Evolutionary conservation across 2,888 invertebrate species (phyloP), one percentile per base, ranked within the genome.

Genomic region (Nesidiocoris tenuis): DNA sequence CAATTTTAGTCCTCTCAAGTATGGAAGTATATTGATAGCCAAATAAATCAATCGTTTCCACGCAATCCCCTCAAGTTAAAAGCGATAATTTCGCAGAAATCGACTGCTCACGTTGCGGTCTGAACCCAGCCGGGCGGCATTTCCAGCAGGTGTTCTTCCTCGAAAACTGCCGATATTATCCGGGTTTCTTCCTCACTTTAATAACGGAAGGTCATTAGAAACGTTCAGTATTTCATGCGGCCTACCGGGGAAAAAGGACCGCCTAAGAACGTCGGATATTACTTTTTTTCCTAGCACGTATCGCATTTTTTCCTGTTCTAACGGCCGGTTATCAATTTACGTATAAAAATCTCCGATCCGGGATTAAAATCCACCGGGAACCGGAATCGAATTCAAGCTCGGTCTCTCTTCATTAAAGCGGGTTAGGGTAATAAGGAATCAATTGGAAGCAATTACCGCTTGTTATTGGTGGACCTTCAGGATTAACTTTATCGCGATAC

Each of bases 141-240:
- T n/a, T n/a, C 39, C 3, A 39, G 39, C 39, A 39, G 39, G 39
- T 39, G 39, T 39, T 12, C 39, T 39, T 39, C n/a, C 12, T 39
- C 39, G 3, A 39, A 63, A 61, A 72, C 54, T 61, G 39, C 72
- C 72, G 57, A 64, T 72, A 55, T 7, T 57, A 22, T 21, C 72
- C 61, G 17, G 39, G 24, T 18, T 22, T 72, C 39, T 63, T 39
- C 24, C 19, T n/a, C 16, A 1, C 7, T 72, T 63, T 72, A 72
- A 72, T 72, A 72, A 72, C 61, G 56, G 22, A 54, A 61, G 55
- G 68, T 39, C 63, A 72, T 56, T 63, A 21, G 63, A 57, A 72
- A 72, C 24, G 18, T 25, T 54, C 61, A 61, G 72, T 72, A 72
- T 72, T 61, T 72, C 64, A 72, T 23, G 59, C 25, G 70, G 70